phyloP scores from a whole-genome alignment of 2,888 invertebrate species.

The Trypoxylon attenuatum region DNA sequence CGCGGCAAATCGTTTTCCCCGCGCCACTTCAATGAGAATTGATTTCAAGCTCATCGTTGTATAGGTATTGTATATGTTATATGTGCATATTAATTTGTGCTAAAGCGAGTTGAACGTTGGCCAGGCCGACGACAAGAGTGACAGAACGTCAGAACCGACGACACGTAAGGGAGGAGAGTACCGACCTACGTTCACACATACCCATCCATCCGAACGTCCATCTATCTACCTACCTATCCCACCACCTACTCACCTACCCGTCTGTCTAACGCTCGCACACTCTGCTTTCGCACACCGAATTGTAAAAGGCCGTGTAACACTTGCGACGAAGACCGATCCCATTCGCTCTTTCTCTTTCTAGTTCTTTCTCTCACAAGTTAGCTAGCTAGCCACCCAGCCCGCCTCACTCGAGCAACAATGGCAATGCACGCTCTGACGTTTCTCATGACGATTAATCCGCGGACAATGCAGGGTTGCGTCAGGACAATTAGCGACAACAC shows the following conservation, averaged over 20 bases:
- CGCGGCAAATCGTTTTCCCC: conserved; percentile 37
- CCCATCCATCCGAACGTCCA: conserved; percentile 23
- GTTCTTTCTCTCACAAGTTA: too few relatives aligned
- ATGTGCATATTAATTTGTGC: too few relatives aligned
- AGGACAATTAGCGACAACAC: conserved; percentile 68
- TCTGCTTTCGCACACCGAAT: conserved; percentile 54
- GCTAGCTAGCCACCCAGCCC: too few relatives aligned
- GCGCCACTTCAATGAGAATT: conserved; percentile 38
- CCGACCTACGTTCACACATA: conserved; percentile 35
- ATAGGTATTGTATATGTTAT: too few relatives aligned
- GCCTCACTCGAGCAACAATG: conserved; percentile 23
- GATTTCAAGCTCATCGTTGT: conserved; percentile 31
- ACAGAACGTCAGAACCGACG: conserved; percentile 33
- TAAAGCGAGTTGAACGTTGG: not conserved
- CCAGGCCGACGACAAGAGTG: conserved; percentile 7
- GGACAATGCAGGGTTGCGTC: conserved; percentile 64
- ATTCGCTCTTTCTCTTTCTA: conserved; percentile 7
- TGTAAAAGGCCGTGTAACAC: conserved; percentile 58
- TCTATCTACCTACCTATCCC: conserved; percentile 27
- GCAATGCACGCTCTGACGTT: conserved; percentile 49
- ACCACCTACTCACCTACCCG: conserved; percentile 25
- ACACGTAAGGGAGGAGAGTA: conserved; percentile 45
- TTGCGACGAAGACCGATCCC: conserved; percentile 35
- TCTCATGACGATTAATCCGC: conserved; percentile 68
- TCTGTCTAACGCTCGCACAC: conserved; percentile 21